A percentile compares a stretch with the other conserved stretches of the same genome.
Evolutionary conservation across 2,113 vertebrate species (phyloP).

Genomic region (Taxidea taxus): DNA sequence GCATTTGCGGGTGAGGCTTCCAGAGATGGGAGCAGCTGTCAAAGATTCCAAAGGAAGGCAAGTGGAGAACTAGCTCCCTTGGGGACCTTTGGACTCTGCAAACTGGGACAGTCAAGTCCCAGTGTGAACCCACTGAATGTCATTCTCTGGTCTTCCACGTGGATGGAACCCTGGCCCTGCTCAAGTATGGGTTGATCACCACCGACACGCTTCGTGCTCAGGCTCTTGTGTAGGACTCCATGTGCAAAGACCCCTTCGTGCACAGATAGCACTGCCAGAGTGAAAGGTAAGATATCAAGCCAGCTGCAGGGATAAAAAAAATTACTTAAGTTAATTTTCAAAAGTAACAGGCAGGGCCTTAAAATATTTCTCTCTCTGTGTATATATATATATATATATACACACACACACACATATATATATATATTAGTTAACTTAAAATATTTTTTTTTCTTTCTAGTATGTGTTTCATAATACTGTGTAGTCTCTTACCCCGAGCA

Average conservation of each 20-base stretch:
- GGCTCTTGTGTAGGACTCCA: accelerated
- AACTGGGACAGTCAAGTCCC: background rate
- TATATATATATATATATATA: no score
- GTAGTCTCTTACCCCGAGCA: background rate
- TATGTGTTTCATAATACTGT: background rate
- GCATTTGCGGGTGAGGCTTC: background rate
- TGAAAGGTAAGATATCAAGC: background rate
- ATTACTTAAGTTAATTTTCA: background rate
- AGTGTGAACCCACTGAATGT: background rate
- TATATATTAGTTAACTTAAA: background rate
- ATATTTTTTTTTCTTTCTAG: background rate
- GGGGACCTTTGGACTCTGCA: background rate
- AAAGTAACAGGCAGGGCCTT: background rate
- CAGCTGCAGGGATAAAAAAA: background rate
- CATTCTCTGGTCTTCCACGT: background rate
- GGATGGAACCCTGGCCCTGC: accelerated
- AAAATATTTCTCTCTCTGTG: background rate
- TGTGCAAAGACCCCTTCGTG: background rate
- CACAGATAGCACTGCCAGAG: background rate
- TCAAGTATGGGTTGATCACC: accelerated
- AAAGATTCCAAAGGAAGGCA: background rate
- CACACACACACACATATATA: no score
- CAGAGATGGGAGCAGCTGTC: background rate
- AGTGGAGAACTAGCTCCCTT: background rate
- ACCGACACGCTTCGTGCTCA: accelerated